phyloP scores from a whole-genome alignment of 2,888 invertebrate species.

The Tipula helvola region DNA sequence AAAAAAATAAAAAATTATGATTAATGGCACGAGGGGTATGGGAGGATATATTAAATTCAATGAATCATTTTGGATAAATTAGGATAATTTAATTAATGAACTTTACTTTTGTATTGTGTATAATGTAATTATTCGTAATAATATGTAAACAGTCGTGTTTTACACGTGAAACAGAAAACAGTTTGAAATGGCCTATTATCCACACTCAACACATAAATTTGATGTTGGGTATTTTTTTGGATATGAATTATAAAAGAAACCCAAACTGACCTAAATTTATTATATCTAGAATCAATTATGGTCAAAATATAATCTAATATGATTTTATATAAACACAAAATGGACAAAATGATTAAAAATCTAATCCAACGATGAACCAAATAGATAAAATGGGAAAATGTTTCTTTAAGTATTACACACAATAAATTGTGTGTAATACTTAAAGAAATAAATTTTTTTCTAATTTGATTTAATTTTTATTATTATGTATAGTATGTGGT shows the following conservation, averaged over 20 bases:
- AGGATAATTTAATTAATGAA: background rate
- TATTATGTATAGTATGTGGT: background rate
- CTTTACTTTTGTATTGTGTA: background rate
- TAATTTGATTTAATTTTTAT: background rate
- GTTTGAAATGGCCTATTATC: no score
- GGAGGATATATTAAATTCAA: background rate
- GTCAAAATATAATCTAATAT: background rate
- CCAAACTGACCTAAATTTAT: background rate
- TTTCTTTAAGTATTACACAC: background rate
- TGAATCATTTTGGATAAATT: background rate
- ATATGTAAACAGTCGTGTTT: background rate
- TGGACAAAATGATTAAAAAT: background rate
- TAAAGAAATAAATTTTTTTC: no score
- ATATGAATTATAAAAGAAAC: background rate
- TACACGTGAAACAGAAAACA: background rate
- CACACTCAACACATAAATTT: no score
- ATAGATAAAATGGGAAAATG: background rate
- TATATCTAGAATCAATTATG: background rate
- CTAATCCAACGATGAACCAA: background rate
- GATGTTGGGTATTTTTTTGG: no score
- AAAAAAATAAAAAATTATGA: background rate
- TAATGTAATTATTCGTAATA: background rate
- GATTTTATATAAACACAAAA: background rate
- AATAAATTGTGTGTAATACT: background rate
- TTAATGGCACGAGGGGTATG: background rate